Evolutionary conservation across 1,140 invertebrate species (phyloP), one percentile per base, ranked within the genome.

Genomic region (Microplitis demolitor): DNA sequence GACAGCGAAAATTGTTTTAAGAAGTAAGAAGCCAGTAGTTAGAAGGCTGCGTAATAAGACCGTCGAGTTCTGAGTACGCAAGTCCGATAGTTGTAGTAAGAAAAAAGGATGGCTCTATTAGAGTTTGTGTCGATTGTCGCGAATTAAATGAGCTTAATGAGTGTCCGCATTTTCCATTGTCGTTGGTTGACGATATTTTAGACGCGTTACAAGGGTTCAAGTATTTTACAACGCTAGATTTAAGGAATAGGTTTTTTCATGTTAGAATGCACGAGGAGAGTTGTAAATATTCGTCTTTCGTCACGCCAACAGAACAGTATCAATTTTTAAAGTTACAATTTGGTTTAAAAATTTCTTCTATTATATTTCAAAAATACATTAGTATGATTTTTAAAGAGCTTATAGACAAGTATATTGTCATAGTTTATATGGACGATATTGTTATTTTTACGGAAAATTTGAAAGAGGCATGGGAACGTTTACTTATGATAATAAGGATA

Each of bases 11-110:
- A 71, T 69, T 13, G 56, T 62, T 9, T 58, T 73, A 35, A 61
- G 50, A 68, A 54, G 66, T 61, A 64, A 73, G 5, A 53, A 67
- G 56, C 66, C 66, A 8, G 37, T 72, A 13, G 31, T 37, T 31
- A 75, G 80, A 63, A 4, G 53, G 8, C 4, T 53, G 13, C 24
- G 51, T 73, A 34, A 56, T 73, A 45, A 70, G 79, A 14, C 72
- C 78, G 62, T 84, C 81, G 16, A 72, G 63, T 35, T 85, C 82
- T 34, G 82, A 87, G 14, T 89, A 84, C 77, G 75, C 83, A 3
- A 83, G 83, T 31, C 87, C 85, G 0, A 79, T 88, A 4, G 80
- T 89, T 1, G 66, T 88, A 33, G 83, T 85, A 2, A 74, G 69
- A 58, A 90, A 90, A 74, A 85, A 85, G 71, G 84, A 89, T 78